These are phyloP conservation scores for Siniperca knerii DNA, from an alignment of 2,113 vertebrate species.

Conservation along the genomic window DNA sequence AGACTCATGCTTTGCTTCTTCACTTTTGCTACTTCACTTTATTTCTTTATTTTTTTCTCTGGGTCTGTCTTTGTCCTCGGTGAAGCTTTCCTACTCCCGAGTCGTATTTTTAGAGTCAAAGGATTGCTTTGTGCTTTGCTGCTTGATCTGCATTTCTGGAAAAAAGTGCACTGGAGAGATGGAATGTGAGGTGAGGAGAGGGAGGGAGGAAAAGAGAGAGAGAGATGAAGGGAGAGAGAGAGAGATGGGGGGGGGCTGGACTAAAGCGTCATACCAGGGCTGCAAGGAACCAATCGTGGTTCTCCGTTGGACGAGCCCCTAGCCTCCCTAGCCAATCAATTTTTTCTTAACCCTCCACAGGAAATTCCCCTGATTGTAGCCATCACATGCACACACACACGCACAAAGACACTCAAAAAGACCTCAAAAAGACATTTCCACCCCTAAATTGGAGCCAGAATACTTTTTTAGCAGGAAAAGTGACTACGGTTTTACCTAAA, in stretches of 20 bases:
- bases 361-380: constrained; percentile 78
- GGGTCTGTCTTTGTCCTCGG: constrained; percentile 66
- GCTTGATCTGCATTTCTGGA: constrained; percentile 69
- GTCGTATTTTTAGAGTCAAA: constrained; percentile 81
- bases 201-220: constrained; percentile 34
- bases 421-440: constrained; percentile 50
- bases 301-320: constrained; percentile 79
- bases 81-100: constrained; percentile 66
- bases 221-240: constrained; percentile 34
- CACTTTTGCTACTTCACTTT: constrained; percentile 27
- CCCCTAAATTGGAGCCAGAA: constrained; percentile 40
- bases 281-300: constrained; percentile 65
- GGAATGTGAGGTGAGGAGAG: constrained; percentile 79
- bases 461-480: constrained; percentile 28
- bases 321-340: constrained; percentile 72
- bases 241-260: constrained; percentile 39
- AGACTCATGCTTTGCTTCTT: constrained; percentile 38
- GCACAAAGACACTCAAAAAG: constrained; percentile 4
- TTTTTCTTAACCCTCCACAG: constrained; percentile 67
- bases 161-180: constrained; percentile 69
- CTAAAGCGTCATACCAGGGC: constrained; percentile 80
- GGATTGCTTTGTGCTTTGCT: constrained; percentile 77
- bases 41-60: constrained; percentile 12
- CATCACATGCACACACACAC: constrained; percentile 29
- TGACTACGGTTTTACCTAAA: constrained; percentile 18